A percentile compares a stretch with the other conserved stretches of the same genome.
phyloP scores from a whole-genome alignment of 2,113 vertebrate genomes.

The Chloropsis hardwickii region DNA sequence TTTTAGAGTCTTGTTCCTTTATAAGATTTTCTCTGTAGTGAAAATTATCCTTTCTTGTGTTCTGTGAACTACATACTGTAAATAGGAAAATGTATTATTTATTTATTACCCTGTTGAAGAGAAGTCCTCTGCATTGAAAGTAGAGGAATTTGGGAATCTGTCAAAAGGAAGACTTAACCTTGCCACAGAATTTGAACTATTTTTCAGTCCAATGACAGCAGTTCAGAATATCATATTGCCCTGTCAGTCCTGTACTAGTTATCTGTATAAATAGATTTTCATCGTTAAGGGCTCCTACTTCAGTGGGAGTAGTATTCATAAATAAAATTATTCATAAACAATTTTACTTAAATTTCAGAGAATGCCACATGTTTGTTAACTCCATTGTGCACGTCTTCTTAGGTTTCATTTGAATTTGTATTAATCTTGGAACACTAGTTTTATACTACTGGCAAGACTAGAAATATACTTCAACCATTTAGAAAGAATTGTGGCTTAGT shows the following conservation, averaged over 20 bases:
- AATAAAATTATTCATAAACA: background rate
- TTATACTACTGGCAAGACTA: background rate
- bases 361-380: background rate
- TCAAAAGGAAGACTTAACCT: background rate
- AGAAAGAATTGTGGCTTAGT: background rate
- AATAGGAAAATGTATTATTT: background rate
- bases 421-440: background rate
- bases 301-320: background rate
- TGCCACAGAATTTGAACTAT: background rate
- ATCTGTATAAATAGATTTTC: background rate
- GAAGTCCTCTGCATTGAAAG: background rate
- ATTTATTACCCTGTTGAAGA: background rate
- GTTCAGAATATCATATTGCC: background rate
- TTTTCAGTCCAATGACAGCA: background rate
- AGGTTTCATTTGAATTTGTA: background rate
- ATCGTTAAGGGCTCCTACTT: background rate
- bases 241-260: background rate
- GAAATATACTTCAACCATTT: background rate
- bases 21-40: background rate
- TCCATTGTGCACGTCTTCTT: background rate
- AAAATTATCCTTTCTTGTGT: background rate
- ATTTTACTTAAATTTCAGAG: background rate
- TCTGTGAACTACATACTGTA: background rate
- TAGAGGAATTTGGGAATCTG: background rate
- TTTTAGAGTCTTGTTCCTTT: background rate